These are phyloP conservation scores for Muscicapa striata DNA, from an alignment of 2,797 vertebrate species.

Conservation along the genomic window DNA sequence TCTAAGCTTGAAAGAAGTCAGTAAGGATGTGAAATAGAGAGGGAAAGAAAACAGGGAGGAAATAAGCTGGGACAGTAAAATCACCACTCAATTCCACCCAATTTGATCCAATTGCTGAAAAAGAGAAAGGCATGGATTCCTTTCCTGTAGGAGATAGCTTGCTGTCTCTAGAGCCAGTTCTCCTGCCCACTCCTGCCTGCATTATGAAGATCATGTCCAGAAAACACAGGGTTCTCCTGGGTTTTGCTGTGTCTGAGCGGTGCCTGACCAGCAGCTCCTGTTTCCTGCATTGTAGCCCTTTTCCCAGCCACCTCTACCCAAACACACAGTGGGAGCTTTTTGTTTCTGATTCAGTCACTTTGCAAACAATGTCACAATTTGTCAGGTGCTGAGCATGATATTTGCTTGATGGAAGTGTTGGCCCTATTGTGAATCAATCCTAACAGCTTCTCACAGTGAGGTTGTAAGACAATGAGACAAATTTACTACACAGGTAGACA, in stretches of 20 bases:
- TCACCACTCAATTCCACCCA: accelerated
- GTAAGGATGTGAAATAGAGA: background rate
- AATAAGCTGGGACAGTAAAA: background rate
- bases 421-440: constrained; percentile 64
- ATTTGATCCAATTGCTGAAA: background rate
- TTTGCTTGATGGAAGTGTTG: constrained; percentile 68
- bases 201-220: accelerated
- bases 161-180: background rate
- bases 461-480: constrained; percentile 72
- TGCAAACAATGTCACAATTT: constrained; percentile 31
- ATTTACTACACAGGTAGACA: constrained; percentile 67
- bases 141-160: background rate
- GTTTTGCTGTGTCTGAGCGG: accelerated
- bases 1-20: background rate
- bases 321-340: background rate
- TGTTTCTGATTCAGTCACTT: constrained; percentile 21
- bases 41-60: background rate
- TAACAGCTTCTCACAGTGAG: constrained; percentile 50
- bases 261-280: background rate
- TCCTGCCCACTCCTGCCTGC: background rate
- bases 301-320: accelerated
- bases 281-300: background rate
- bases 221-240: accelerated
- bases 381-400: constrained; percentile 43
- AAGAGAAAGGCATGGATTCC: background rate